These are phyloP conservation scores for Pedicia rivosa DNA, from an alignment of 2,888 invertebrate genomes.

Conservation along the genomic window DNA sequence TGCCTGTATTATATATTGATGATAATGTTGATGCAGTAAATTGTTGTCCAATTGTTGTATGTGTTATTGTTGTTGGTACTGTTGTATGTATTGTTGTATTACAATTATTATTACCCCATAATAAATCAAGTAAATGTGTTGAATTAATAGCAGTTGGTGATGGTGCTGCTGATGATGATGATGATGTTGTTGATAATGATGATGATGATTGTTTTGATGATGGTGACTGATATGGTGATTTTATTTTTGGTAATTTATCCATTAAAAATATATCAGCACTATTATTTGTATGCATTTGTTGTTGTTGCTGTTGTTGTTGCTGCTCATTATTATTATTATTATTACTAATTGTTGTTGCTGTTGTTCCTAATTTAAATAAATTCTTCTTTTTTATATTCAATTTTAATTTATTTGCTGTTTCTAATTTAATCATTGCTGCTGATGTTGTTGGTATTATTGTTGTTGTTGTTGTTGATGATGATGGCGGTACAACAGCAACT, in stretches of 20 bases:
- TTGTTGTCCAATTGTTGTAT: conserved; percentile 4
- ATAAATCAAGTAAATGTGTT: conserved; percentile 3
- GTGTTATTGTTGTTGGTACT: not conserved
- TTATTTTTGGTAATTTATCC: not conserved
- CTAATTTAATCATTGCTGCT: not conserved
- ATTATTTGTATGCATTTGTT: too few species aligned
- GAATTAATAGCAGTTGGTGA: not conserved
- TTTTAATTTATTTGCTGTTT: not conserved
- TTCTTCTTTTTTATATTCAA: too few species aligned
- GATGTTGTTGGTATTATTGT: conserved; percentile 1
- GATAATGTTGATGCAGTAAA: not conserved
- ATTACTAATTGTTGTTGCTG: not conserved
- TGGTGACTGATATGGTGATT: not conserved
- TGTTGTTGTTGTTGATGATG: conserved; percentile 15
- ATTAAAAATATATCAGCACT: too few species aligned
- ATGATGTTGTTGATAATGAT: not conserved
- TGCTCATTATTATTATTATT: not conserved
- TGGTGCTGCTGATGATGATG: not conserved
- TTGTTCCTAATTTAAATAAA: too few species aligned
- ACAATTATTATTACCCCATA: conserved; percentile 6
- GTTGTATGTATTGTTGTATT: conserved; percentile 11
- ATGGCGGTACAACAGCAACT: conserved; percentile 37
- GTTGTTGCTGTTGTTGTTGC: not conserved
- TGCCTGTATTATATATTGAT: not conserved
- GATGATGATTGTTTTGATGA: not conserved